These are phyloP conservation scores for Psylliodes chrysocephalus DNA, from an alignment of 2,888 invertebrate genomes.

Conservation along the genomic window DNA sequence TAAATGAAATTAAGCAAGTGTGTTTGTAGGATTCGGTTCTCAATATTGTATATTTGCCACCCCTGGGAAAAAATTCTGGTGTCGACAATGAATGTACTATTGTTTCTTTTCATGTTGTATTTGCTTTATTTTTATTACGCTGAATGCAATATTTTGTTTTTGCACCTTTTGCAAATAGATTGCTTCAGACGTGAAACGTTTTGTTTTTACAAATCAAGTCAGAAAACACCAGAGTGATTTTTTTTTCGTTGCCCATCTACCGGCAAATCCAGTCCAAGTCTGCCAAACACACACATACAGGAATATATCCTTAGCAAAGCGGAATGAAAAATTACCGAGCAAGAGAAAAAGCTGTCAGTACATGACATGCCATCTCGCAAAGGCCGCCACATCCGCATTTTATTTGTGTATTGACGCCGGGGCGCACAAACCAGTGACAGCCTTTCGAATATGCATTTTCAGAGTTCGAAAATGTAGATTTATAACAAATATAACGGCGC, in stretches of 20 bases:
- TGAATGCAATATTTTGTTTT: too few relatives aligned
- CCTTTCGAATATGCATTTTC: constrained; percentile 27
- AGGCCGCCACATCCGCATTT: constrained; percentile 33
- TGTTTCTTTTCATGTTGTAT: too few relatives aligned
- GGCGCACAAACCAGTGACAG: constrained; percentile 13
- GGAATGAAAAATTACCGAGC: constrained; percentile 17
- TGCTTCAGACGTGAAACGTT: too few relatives aligned
- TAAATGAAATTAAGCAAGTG: too few relatives aligned
- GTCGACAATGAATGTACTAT: too few relatives aligned
- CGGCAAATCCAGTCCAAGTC: neutral
- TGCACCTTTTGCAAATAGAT: too few relatives aligned
- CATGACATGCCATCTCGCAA: constrained; percentile 37
- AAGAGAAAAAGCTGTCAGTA: constrained; percentile 28
- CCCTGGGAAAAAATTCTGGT: too few relatives aligned
- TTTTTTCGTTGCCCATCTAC: neutral
- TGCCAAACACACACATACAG: neutral
- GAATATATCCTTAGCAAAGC: constrained; percentile 13
- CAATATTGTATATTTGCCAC: too few relatives aligned
- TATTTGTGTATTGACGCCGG: constrained; percentile 27
- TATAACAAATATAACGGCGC: constrained; percentile 27
- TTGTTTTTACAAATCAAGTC: too few relatives aligned
- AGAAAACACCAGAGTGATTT: too few relatives aligned
- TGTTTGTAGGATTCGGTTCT: too few relatives aligned
- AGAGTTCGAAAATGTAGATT: constrained; percentile 21
- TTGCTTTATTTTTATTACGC: too few relatives aligned